Percentiles rank a stretch among this genome's conserved stretches.
Conservation (phyloP, 2,113 vertebrate species). For the Caretta caretta region DNA sequence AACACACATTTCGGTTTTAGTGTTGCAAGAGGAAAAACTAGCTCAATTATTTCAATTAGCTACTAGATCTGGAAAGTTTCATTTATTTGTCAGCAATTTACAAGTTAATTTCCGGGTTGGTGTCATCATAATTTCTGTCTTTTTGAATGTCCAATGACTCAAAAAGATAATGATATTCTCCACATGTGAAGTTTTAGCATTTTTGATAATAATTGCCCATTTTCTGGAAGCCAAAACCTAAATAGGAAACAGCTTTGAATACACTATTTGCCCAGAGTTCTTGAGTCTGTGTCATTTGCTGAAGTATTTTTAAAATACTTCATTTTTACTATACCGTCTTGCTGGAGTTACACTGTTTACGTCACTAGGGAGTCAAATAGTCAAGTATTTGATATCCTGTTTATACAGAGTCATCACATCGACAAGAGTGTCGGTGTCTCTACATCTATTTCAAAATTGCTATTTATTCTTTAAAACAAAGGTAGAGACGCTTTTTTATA, state of each 20-base stretch:
- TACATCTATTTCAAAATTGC: not conserved
- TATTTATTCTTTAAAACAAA: not conserved
- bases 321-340: not conserved
- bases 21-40: constrained; percentile 36
- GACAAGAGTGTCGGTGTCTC: not conserved
- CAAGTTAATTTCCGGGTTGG: not conserved
- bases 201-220: not conserved
- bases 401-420: not conserved
- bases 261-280: not conserved
- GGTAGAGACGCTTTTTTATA: not conserved
- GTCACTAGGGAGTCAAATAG: not conserved
- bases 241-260: not conserved
- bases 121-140: not conserved
- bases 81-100: constrained; percentile 31
- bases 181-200: not conserved
- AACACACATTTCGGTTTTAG: constrained; percentile 70
- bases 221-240: not conserved
- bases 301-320: not conserved
- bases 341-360: rapidly evolving
- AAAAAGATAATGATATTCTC: not conserved
- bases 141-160: not conserved
- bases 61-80: constrained; percentile 17
- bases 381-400: not conserved
- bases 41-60: constrained; percentile 37
- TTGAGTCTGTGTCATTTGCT: not conserved